Base-by-base conservation (phyloP, 2,113 vertebrate genomes). In the Lipophrys pholis region DNA sequence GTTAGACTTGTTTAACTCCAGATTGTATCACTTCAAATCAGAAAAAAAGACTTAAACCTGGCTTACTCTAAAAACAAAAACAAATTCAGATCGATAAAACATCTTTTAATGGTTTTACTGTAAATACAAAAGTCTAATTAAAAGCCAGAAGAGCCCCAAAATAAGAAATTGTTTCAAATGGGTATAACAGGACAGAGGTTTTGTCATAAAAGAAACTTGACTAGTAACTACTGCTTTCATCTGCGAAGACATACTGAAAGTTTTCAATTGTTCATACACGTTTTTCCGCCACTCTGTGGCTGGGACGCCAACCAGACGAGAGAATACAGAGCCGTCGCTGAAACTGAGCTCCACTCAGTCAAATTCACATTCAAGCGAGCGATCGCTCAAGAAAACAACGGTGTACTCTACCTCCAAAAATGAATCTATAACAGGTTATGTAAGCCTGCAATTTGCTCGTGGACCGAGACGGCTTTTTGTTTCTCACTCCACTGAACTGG, bases 401-500 rank as follows among this genome's bases (percentile, higher is more conserved):
- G 67, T 61, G 39, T 61, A 62, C 49, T 76, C 50, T 7, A 38
- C 67, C 71, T 75, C 7, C n/a, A n/a, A 8, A 52, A 82, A 62
- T 36, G 56, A 73, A 73, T 80, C 57, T 51, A 21, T 74, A 80
- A 73, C 38, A 60, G 76, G 73, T 93, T 91, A 91, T 64, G 73
- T 90, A 92, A 92, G 82, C 40, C 56, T 58, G 76, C 75, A 65
- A 81, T 42, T 69, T 78, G 70, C 70, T 80, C 63, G 57, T 83
- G 73, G 76, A 83, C 21, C 4, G 73, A 87, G 62, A n/a, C 62
- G 76, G 80, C 81, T 84, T 88, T 87, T 82, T 87, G 85, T 82
- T 76, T 87, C 85, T 86, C 90, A 85, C 85, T 85, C 85, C 82
- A 89, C 74, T 89, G 84, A 84, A 73, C 80, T 82, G 21, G 69